Evolutionary conservation across 2,113 vertebrate genomes (phyloP), one percentile per base, ranked within the genome.

Genomic region (Galbula dea): DNA sequence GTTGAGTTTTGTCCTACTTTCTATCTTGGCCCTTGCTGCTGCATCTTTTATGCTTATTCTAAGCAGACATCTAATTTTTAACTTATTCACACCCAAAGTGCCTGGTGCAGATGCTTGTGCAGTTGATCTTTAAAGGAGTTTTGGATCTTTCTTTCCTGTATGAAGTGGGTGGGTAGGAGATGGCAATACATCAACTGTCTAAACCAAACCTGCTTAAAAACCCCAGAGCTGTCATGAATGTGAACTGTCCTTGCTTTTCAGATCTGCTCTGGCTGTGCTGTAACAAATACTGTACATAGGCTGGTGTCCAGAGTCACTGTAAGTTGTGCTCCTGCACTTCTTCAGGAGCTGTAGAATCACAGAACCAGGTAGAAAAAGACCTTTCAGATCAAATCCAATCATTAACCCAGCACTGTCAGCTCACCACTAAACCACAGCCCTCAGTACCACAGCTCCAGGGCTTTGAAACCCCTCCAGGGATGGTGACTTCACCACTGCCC

Each of bases 21-120:
- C 18, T 22, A 15, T 36, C 49, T 54, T 55, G 11, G 37, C 22
- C 27, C 16, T 65, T 65, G 34, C 34, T 66, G 9, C 48, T 69
- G 58, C 6, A 3, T 75, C 76, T 65, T 26, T 41, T 34, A 5
- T 43, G 63, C 27, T 80, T 48, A 14, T 66, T 54, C 39, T 36
- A 66, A 75, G 63, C 30, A 82, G 39, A 54, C 6, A 19, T 46
- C 51, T 61, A 13, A 26, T 37, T 76, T 81, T 51, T 36, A 29
- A 36, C 43, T 34, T 62, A 12, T 6, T 72, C 23, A 5, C 30
- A n/a, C 49, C 76, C 37, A 14, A 62, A 81, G 23, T 52, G 8
- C 11, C 1, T 1, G 15, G 8, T 71, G 26, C 37, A 52, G 80
- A 34, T 9, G 21, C 29, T 19, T 55, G 9, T 0, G 4, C 41